phyloP scores from a whole-genome alignment of 2,113 vertebrate species.

The Mobula hypostoma region DNA sequence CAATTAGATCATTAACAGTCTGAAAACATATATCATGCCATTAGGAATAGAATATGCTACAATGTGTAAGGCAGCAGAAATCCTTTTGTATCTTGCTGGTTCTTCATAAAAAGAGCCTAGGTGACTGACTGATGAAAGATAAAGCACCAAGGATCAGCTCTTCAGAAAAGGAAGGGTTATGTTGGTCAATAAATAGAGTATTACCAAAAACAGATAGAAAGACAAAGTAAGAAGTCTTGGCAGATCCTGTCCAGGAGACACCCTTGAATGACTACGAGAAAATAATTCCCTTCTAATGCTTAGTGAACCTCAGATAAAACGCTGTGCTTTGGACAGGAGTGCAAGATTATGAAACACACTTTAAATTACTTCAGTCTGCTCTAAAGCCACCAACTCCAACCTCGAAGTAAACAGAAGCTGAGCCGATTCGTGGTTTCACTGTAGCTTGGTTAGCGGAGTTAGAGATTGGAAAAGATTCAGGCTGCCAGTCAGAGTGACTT shows the following conservation, averaged over 20 bases:
- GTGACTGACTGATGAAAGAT: background rate
- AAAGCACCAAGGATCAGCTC: background rate
- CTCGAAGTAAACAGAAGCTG: background rate
- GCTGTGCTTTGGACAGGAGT: background rate
- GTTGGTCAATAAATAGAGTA: background rate
- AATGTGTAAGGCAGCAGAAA: background rate
- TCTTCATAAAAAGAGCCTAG: background rate
- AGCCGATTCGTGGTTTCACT: too few species aligned
- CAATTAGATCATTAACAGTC: background rate
- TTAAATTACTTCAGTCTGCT: too few species aligned
- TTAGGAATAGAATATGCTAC: background rate
- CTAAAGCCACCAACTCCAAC: background rate
- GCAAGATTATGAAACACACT: background rate
- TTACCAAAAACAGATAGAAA: background rate
- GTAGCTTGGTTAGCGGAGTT: background rate
- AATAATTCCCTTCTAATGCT: background rate
- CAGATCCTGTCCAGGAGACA: background rate
- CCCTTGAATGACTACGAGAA: background rate
- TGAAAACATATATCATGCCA: background rate
- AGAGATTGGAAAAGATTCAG: background rate
- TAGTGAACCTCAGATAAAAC: background rate
- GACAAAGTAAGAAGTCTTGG: background rate
- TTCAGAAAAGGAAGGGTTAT: background rate
- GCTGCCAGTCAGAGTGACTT: background rate
- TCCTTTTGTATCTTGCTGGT: background rate